Conservation (phyloP, 1,140 invertebrate species). For the Bombus waltoni region DNA sequence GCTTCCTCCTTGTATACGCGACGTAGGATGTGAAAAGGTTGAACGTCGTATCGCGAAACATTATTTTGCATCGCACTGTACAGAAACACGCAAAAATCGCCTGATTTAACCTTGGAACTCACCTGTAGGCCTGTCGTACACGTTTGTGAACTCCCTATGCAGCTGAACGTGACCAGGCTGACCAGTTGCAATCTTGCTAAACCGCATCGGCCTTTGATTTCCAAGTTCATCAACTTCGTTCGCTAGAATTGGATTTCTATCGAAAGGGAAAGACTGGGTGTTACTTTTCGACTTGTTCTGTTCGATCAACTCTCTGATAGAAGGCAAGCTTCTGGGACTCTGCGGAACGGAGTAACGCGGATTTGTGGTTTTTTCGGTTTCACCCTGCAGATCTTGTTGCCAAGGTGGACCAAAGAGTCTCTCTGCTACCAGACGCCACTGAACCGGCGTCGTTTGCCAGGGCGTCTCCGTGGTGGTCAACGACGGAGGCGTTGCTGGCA, state of each 20-base stretch:
- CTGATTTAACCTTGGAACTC: not conserved
- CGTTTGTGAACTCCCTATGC: not conserved
- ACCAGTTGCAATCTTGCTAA: not conserved
- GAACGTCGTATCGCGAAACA: too few species aligned
- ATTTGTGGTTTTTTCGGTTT: slow-evolving; percentile 42
- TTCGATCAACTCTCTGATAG: slow-evolving; percentile 50
- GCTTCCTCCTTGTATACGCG: too few species aligned
- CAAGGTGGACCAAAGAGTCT: slow-evolving; percentile 66
- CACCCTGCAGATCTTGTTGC: slow-evolving; percentile 41
- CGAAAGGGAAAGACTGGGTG: not conserved
- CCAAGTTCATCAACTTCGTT: not conserved
- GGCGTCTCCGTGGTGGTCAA: slow-evolving; percentile 58
- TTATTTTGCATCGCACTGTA: too few species aligned
- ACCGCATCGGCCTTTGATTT: not conserved
- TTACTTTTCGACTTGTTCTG: slow-evolving; percentile 49
- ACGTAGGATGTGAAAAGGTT: too few species aligned
- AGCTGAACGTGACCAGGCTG: not conserved
- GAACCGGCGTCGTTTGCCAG: slow-evolving; percentile 54
- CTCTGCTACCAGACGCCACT: slow-evolving; percentile 73
- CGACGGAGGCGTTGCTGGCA: slow-evolving; percentile 31
- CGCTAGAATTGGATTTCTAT: slow-evolving; percentile 3
- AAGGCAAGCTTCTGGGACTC: slow-evolving; percentile 43
- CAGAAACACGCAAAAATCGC: too few species aligned
- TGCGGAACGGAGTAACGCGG: slow-evolving; percentile 55
- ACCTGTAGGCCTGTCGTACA: slow-evolving; percentile 10